Base-by-base conservation (phyloP, 2,888 invertebrate species). In the Heliothis peltigera region DNA sequence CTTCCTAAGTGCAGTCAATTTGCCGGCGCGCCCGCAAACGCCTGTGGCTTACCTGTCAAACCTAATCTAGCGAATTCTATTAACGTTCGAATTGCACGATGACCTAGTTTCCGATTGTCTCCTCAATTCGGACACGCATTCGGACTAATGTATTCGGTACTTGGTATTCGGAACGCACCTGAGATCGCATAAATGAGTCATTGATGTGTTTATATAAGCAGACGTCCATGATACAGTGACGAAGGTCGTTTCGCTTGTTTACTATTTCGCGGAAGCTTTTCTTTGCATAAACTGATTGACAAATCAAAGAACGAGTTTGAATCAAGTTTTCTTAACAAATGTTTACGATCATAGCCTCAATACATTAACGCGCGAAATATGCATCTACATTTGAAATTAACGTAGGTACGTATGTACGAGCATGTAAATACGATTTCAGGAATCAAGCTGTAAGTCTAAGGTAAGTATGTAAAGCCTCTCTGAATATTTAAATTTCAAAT, bases 21-120 rank as follows among this genome's bases (percentile, higher is more conserved):
- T 53, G 46, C 60, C 42, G 62, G 35, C 54, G 57, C 61, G 22
- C 46, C 46, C 44, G 51, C 32, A 51, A 58, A 57, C 42, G 66
- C 56, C 48, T 61, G 70, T 46, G 60, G 61, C 57, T 54, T 32
- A 66, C 66, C 70, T 68, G 69, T 67, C 69, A 67, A 69, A 71
- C 67, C 55, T 77, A 75, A 75, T 70, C 68, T 65, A 79, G 65
- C 48, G 55, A 64, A 70, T 75, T 75, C 67, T 76, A 80, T 77
- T 72, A 75, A 66, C 71, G 75, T 69, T 75, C 69, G 67, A 68
- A 64, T 72, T 73, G 70, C 70, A 69, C 63, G 70, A 69, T 74
- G 75, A 75, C 77, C 82, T 57, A 79, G 78, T 77, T 83, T 56
- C 77, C 69, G 66, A 79, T 80, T 79, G 81, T 80, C 82, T 75